phyloP scores from a whole-genome alignment of 2,113 vertebrate genomes.

The Myxocyprinus asiaticus region DNA sequence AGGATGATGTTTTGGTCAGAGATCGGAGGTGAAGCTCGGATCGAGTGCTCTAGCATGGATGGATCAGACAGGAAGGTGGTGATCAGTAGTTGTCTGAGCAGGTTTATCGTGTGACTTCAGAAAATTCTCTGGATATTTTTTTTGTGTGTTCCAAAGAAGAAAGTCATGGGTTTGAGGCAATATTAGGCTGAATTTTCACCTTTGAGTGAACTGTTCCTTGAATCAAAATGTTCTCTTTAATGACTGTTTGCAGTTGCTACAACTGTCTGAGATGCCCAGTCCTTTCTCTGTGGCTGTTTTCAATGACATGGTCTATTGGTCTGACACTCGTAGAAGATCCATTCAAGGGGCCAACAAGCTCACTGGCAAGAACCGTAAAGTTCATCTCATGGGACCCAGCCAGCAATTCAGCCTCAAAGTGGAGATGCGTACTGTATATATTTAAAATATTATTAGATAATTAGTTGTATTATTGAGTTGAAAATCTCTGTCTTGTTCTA shows the following conservation, averaged over 20 bases:
- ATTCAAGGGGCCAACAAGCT: constrained; percentile 81
- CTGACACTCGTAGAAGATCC: constrained; percentile 78
- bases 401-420: constrained; percentile 88
- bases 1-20: constrained; percentile 93
- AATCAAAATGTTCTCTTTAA: background rate
- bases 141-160: constrained; percentile 46
- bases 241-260: constrained; percentile 74
- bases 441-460: background rate
- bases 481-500: constrained; percentile 31
- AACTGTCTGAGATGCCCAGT: constrained; percentile 77
- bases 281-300: constrained; percentile 85
- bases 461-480: background rate
- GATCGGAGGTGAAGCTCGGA: constrained; percentile 79
- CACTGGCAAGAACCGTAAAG: constrained; percentile 81
- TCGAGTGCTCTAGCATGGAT: constrained; percentile 85
- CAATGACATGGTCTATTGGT: constrained; percentile 87
- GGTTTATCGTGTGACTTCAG: constrained; percentile 80
- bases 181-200: background rate
- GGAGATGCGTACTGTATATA: background rate
- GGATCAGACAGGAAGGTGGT: constrained; percentile 77
- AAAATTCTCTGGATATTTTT: constrained; percentile 71
- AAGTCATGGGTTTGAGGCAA: too few relatives aligned
- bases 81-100: constrained; percentile 74
- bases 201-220: background rate
- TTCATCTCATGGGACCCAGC: constrained; percentile 81